A percentile compares a stretch with the other conserved stretches of the same genome.
Evolutionary conservation across 2,113 vertebrate genomes (phyloP).

Genomic region (Ginglymostoma cirratum): DNA sequence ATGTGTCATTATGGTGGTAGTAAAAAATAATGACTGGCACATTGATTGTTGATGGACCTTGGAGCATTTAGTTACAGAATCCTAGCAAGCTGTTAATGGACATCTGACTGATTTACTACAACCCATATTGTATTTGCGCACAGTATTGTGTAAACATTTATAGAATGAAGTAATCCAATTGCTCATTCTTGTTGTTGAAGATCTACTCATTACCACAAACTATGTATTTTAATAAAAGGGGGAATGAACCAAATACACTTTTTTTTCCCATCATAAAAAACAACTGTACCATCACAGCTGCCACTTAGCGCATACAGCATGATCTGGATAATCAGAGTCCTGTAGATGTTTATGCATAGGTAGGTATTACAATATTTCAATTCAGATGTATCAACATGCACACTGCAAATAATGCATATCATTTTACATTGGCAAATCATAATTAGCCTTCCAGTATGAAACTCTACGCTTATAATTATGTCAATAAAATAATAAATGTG

Average conservation of each 20-base stretch:
- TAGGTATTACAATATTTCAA: neutral
- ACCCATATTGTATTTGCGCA: neutral
- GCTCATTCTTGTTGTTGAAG: neutral
- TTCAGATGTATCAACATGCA: neutral
- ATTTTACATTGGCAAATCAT: neutral
- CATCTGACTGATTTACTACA: neutral
- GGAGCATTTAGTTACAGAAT: neutral
- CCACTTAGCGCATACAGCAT: neutral
- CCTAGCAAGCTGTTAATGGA: neutral
- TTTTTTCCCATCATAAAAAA: neutral
- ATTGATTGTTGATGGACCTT: neutral
- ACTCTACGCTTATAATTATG: neutral
- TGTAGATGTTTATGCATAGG: neutral
- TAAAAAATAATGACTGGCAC: neutral
- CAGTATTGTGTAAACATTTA: neutral
- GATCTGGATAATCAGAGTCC: neutral
- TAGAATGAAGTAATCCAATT: too few species aligned
- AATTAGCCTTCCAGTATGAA: neutral
- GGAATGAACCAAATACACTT: too few species aligned
- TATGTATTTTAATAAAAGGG: neutral
- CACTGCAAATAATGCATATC: neutral
- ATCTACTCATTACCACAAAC: neutral
- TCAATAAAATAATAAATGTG: conserved; percentile 19
- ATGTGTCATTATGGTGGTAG: neutral
- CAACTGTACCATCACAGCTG: too few species aligned